A percentile compares a stretch with the other conserved stretches of the same genome.
Evolutionary conservation across 1,140 invertebrate genomes (phyloP).

Genomic region (Drosophila gunungcola): DNA sequence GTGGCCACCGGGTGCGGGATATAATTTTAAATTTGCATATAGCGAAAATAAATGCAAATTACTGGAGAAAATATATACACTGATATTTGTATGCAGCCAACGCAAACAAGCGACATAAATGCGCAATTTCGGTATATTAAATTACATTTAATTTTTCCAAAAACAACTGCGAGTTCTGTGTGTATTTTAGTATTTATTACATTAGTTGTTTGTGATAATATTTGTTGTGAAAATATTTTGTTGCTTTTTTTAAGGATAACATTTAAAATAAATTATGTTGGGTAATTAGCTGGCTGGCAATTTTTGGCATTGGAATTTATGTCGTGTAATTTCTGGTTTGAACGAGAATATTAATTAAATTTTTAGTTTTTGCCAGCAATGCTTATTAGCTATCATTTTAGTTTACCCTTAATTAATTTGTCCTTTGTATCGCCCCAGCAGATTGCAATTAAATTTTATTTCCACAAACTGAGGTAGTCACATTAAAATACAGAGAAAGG

Average conservation of each 20-base stretch:
- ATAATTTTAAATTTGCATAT: conserved; percentile 67
- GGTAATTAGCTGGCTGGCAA: conserved; percentile 58
- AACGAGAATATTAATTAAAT: conserved; percentile 47
- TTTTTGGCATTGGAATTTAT: conserved; percentile 40
- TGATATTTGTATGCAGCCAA: conserved; percentile 21
- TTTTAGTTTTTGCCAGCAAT: conserved; percentile 39
- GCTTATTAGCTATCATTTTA: conserved; percentile 47
- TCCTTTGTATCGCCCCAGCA: conserved; percentile 32
- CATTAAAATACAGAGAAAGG: conserved; percentile 16
- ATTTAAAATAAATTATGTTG: conserved; percentile 65
- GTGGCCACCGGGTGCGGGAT: conserved; percentile 12
- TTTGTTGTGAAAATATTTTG: background rate
- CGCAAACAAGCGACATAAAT: conserved; percentile 37
- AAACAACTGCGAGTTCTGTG: conserved; percentile 23
- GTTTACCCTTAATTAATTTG: conserved; percentile 44
- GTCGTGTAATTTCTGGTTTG: conserved; percentile 26
- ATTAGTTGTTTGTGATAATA: conserved; percentile 17
- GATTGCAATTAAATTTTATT: conserved; percentile 56
- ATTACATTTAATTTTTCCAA: conserved; percentile 57
- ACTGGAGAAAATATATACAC: conserved; percentile 49
- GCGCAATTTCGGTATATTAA: conserved; percentile 62
- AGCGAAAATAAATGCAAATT: conserved; percentile 69
- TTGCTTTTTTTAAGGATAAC: conserved; percentile 27
- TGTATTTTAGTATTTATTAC: conserved; percentile 27
- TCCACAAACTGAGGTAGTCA: background rate